Evolutionary conservation across 2,797 vertebrate species (phyloP).

Genomic region (Odontamblyopus rebecca): DNA sequence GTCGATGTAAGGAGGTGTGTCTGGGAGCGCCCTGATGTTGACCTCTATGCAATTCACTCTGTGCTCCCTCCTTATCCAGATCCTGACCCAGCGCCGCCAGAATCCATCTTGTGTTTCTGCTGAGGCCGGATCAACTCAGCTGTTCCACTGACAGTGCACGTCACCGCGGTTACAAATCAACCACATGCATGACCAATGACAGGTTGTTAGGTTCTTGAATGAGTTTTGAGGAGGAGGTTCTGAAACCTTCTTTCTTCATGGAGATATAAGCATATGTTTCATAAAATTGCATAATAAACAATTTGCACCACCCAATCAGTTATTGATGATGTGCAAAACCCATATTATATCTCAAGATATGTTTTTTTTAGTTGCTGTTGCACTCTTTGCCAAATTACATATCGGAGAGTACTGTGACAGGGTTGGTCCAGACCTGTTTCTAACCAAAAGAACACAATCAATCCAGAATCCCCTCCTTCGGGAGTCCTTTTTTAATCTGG

Average conservation of each 20-base stretch:
- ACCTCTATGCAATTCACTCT: conserved; percentile 17
- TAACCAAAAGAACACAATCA: conserved; percentile 58
- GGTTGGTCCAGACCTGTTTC: conserved; percentile 43
- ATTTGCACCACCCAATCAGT: not conserved
- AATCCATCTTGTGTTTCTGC: conserved; percentile 1
- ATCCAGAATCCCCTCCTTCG: conserved; percentile 54
- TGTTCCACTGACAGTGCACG: not conserved
- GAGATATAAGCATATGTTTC: too few species aligned
- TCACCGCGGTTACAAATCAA: not conserved
- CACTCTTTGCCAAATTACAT: conserved; percentile 37
- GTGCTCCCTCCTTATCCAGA: not conserved
- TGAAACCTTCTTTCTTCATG: too few species aligned
- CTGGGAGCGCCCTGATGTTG: not conserved
- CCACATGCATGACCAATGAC: not conserved
- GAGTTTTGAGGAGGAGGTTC: too few species aligned
- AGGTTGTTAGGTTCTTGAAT: too few species aligned
- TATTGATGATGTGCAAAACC: conserved; percentile 2
- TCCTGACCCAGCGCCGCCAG: not conserved
- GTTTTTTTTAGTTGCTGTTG: conserved; percentile 9
- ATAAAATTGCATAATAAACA: too few species aligned
- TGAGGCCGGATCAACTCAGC: conserved; percentile 1
- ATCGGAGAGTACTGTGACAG: conserved; percentile 37
- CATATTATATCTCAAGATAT: conserved; percentile 29
- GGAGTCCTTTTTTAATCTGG: conserved; percentile 63
- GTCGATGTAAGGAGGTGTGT: not conserved